Evolutionary conservation across 2,888 invertebrate genomes (phyloP).

Genomic region (Halocaridina rubra): DNA sequence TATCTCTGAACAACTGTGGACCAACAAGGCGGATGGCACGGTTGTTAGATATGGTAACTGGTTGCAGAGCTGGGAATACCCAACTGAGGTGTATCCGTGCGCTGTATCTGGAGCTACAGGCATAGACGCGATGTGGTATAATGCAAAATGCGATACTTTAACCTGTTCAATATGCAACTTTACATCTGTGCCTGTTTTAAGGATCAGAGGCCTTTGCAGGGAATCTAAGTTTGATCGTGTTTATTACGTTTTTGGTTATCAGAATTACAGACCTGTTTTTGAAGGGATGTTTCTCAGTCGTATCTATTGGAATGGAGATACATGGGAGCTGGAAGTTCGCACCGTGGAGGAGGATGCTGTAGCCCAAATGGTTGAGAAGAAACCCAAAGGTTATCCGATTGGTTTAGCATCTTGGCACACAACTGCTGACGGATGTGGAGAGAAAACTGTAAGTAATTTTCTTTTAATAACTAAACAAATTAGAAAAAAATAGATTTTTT

Average conservation of each 20-base stretch:
- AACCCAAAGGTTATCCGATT: constrained; percentile 33
- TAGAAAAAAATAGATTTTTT: too few relatives aligned
- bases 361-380: constrained; percentile 28
- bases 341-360: constrained; percentile 1
- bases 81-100: not conserved
- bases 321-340: constrained; percentile 28
- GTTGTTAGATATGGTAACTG: not conserved
- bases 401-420: constrained; percentile 33
- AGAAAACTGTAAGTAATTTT: too few relatives aligned
- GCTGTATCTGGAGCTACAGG: not conserved
- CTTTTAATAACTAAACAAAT: too few relatives aligned
- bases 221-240: constrained; percentile 37
- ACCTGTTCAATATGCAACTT: constrained; percentile 44
- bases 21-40: not conserved
- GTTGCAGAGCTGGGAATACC: not conserved
- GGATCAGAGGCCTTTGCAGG: constrained; percentile 35
- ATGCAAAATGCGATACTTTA: not conserved
- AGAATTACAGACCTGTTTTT: constrained; percentile 39
- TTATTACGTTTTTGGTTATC: constrained; percentile 33
- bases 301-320: constrained; percentile 25
- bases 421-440: constrained; percentile 20
- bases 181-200: not conserved
- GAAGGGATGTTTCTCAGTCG: constrained; percentile 31
- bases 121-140: not conserved
- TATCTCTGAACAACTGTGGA: not conserved